phyloP scores from a whole-genome alignment of 1,140 invertebrate species.

The Nixonia krombeini region DNA sequence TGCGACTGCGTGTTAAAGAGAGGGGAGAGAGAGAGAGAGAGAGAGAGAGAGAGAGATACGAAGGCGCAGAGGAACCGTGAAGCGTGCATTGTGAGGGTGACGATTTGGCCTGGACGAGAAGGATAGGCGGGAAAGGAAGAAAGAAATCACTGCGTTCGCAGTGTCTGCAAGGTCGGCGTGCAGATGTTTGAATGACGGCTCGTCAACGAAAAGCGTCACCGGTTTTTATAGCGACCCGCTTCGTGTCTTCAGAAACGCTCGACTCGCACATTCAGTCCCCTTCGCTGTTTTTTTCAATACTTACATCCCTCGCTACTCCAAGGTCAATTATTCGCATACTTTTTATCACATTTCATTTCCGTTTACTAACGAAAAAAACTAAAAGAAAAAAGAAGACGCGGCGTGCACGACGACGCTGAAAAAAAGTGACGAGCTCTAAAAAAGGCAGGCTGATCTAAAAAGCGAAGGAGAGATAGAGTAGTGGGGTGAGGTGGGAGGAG shows the following conservation, averaged over 20 bases:
- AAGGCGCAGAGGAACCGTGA: conserved; percentile 24
- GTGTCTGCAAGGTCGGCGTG: neutral
- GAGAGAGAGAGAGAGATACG: conserved; percentile 1
- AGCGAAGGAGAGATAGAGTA: neutral
- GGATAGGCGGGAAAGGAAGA: conserved; percentile 15
- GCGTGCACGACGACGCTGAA: too few relatives aligned
- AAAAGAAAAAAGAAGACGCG: conserved; percentile 4
- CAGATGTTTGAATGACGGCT: conserved; percentile 15
- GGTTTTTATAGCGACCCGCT: neutral
- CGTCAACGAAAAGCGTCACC: conserved; percentile 1
- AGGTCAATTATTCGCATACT: too few relatives aligned
- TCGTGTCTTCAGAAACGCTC: neutral
- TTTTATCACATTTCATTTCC: too few relatives aligned
- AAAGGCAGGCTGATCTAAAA: neutral
- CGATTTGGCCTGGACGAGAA: too few relatives aligned
- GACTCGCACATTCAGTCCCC: too few relatives aligned
- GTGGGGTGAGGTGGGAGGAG: too few relatives aligned
- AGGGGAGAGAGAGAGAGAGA: conserved; percentile 12
- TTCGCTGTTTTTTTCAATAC: too few relatives aligned
- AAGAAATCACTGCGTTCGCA: conserved; percentile 23
- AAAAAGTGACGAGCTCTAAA: too few relatives aligned
- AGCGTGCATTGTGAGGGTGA: conserved; percentile 37
- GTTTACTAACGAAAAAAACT: too few relatives aligned
- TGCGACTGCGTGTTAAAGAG: neutral
- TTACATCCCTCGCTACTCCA: too few relatives aligned